Conservation (phyloP, 2,113 vertebrate genomes). For the Ceuthmochares aereus region DNA sequence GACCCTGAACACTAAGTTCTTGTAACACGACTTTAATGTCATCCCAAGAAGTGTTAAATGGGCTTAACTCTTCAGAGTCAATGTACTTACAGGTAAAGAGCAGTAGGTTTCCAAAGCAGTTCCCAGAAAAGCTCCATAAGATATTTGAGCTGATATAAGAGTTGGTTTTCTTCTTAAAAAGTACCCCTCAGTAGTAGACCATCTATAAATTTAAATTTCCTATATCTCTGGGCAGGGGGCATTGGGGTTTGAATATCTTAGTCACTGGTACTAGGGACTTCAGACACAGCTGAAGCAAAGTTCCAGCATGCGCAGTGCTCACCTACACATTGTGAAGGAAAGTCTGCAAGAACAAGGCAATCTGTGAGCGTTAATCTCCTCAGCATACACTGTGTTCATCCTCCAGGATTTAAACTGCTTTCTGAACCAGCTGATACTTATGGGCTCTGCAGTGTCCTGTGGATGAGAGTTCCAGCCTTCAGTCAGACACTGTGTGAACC, state of each 20-base stretch:
- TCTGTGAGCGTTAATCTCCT: not conserved
- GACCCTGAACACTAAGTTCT: not conserved
- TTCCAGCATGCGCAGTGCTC: accelerated
- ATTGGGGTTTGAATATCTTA: not conserved
- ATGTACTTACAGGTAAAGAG: not conserved
- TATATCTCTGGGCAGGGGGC: not conserved
- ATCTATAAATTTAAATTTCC: not conserved
- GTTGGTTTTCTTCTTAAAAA: not conserved
- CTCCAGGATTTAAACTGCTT: not conserved
- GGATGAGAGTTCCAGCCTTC: not conserved
- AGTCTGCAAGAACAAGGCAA: no score
- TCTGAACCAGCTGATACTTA: not conserved
- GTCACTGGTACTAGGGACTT: not conserved
- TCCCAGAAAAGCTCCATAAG: not conserved
- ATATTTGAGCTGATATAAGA: not conserved
- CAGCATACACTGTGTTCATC: not conserved
- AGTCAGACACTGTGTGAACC: not conserved
- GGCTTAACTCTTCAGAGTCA: not conserved
- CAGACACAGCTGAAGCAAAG: not conserved
- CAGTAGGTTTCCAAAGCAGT: not conserved
- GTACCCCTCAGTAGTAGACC: not conserved
- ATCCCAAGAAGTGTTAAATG: not conserved
- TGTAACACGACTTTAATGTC: not conserved
- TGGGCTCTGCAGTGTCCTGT: not conserved
- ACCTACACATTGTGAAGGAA: accelerated